Percentiles rank a stretch among this genome's conserved stretches.
Conservation (phyloP, 92 coral and sea anemone species). For the Zoanthus gigantus region DNA sequence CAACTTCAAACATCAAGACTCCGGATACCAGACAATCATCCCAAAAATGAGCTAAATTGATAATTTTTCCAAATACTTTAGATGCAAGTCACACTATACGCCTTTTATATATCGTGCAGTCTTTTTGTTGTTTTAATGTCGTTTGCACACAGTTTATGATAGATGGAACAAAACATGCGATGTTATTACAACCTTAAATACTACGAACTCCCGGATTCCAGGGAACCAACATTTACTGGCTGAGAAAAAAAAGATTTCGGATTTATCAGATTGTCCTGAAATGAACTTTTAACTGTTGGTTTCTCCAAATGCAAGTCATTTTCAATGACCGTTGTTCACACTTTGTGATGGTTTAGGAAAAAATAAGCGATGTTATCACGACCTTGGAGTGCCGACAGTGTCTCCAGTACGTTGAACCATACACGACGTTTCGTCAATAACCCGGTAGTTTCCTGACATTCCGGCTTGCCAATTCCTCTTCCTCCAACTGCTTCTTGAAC, state of each 20-base stretch:
- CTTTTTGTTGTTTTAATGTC: not conserved
- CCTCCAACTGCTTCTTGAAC: slow-evolving; percentile 89
- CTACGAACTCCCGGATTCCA: too few species aligned
- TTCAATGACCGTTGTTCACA: too few species aligned
- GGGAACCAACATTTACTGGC: too few species aligned
- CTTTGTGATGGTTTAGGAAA: too few species aligned
- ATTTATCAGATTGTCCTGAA: too few species aligned
- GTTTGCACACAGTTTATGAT: not conserved
- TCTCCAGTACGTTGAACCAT: not conserved
- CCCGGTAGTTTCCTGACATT: slow-evolving; percentile 94
- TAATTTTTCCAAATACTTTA: not conserved
- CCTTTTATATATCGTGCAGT: not conserved
- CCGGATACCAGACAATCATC: not conserved
- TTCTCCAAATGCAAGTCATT: too few species aligned
- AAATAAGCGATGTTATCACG: not conserved
- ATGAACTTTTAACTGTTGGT: too few species aligned
- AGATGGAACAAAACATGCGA: too few species aligned
- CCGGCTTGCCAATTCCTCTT: slow-evolving; percentile 93
- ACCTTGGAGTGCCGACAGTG: not conserved
- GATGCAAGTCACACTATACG: not conserved
- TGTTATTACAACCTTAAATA: too few species aligned
- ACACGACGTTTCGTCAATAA: slow-evolving; percentile 44
- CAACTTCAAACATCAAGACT: too few species aligned
- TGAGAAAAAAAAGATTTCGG: too few species aligned
- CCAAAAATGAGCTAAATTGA: not conserved